Base-by-base conservation (phyloP, 2,888 invertebrate species). In the Hypomecis punctinalis region DNA sequence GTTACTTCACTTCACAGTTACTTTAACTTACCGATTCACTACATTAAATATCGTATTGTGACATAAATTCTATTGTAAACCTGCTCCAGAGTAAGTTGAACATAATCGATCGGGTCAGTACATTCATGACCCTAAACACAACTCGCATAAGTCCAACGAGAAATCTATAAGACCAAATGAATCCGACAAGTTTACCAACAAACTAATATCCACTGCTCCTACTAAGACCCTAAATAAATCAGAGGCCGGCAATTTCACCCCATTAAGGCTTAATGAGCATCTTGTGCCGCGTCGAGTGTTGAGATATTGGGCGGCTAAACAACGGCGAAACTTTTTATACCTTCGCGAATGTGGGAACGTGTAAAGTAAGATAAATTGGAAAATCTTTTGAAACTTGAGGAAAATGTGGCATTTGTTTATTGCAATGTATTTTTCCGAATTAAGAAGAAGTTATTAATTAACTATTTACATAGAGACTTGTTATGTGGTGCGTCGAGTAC, bases 171-270 rank as follows among this genome's bases (percentile, higher is more conserved):
- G 59, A 8, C 51, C 11, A 54, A 62, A 61, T 61, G 52, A 46
- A 40, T 49, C 48, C 47, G 67, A 63, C 66, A 69, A 68, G 69
- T 68, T 61, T 68, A 39, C 53, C 61, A 62, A 66, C 69, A 72
- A 73, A 73, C 69, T 73, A 71, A 69, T 63, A 56, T 52, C 55
- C 55, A 39, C 49, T 36, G 56, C 61, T 63, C 61, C 47, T 39
- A 13, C 23, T 46, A 60, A 60, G 59, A 54, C 63, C 77, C 66
- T 76, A 79, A 82, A 84, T 84, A 84, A 83, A 82, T 82, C 81
- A 78, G 59, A 75, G 68, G 64, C 70, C 67, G 74, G 80, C 79
- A 82, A 84, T 84, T 84, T 81, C 74, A 68, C 76, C 71, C 73
- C 71, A 79, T 80, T 79, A 79, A 66, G 71, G 69, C 62, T 61